phyloP scores from a whole-genome alignment of 2,113 vertebrate species.

The Probosciger aterrimus region DNA sequence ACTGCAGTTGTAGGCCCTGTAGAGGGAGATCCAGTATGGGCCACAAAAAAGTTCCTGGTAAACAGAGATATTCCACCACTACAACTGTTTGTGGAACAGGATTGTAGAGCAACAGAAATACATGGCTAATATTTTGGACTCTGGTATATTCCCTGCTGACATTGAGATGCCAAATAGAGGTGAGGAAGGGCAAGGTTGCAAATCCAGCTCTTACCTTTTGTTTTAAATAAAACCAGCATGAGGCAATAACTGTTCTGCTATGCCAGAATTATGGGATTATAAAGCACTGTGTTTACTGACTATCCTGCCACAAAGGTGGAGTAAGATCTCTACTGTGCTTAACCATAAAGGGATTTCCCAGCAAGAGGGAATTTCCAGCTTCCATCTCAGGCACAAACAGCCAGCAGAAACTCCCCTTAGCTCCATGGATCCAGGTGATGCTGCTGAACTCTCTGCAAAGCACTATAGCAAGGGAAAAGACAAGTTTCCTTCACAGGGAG shows the following conservation, averaged over 20 bases:
- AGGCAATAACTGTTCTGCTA: not conserved
- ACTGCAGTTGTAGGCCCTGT: not conserved
- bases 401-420: not conserved
- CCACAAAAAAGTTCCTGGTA: not conserved
- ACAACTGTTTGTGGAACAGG: not conserved
- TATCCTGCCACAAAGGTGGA: not conserved
- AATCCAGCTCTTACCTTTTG: not conserved
- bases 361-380: slow-evolving; percentile 23
- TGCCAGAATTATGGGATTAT: not conserved
- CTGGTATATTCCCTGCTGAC: not conserved
- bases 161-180: not conserved
- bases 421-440: not conserved
- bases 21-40: not conserved
- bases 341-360: not conserved
- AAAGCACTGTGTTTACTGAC: not conserved
- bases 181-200: not conserved
- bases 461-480: not conserved
- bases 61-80: not conserved
- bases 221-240: not conserved
- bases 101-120: not conserved
- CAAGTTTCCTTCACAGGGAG: not conserved
- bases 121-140: not conserved
- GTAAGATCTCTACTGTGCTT: not conserved
- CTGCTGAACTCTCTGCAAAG: not conserved
- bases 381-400: not conserved